Conservation (phyloP, 2,113 vertebrate genomes). For the Cynocephalus volans region DNA sequence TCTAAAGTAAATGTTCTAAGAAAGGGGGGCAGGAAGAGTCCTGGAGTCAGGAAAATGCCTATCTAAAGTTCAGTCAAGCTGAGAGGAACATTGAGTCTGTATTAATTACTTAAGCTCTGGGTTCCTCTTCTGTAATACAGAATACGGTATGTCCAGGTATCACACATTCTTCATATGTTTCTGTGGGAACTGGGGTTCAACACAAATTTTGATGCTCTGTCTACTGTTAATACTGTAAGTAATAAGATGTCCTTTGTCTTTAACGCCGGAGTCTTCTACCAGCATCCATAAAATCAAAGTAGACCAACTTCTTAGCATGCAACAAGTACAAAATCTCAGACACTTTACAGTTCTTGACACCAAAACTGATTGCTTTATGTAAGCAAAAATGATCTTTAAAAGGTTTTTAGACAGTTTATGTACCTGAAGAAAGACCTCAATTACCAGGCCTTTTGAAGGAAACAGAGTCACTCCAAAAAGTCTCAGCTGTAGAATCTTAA, state of each 20-base stretch:
- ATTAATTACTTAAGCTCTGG: neutral
- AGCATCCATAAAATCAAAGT: too few relatives aligned
- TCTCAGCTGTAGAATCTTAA: neutral
- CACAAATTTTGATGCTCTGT: neutral
- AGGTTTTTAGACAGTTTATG: neutral
- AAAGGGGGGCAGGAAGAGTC: neutral
- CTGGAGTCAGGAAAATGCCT: too few relatives aligned
- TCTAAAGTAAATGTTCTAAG: neutral
- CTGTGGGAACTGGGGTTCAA: neutral
- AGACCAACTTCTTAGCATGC: too few relatives aligned
- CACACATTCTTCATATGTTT: neutral
- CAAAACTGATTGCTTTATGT: neutral
- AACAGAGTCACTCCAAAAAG: neutral
- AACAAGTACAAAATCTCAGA: too few relatives aligned
- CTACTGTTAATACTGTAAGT: too few relatives aligned
- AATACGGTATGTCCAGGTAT: neutral
- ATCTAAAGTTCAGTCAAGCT: too few relatives aligned
- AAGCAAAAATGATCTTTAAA: neutral
- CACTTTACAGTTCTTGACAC: too few relatives aligned
- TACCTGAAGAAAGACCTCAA: neutral
- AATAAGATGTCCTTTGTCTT: too few relatives aligned
- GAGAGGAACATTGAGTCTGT: neutral
- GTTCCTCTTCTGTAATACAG: neutral
- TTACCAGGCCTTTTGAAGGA: neutral
- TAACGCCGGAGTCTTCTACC: too few relatives aligned